phyloP scores from a whole-genome alignment of 1,140 invertebrate genomes.

The Parapsyche elsis region DNA sequence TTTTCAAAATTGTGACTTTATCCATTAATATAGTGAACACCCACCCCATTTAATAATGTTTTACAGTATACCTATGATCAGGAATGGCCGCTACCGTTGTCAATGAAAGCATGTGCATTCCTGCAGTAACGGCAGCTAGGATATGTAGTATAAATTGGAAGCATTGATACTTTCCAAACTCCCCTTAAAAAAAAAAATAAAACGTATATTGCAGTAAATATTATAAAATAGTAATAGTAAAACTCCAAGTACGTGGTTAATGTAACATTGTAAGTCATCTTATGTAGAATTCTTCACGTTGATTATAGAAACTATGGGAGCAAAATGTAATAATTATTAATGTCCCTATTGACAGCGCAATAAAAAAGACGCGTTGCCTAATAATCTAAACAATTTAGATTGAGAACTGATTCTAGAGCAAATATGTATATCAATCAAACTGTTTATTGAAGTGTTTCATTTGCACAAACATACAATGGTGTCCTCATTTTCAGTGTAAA shows the following conservation, averaged over 20 bases:
- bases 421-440: background rate
- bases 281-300: no score
- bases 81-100: constrained; percentile 83
- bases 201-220: constrained; percentile 53
- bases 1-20: no score
- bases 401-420: constrained; percentile 3
- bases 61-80: constrained; percentile 71
- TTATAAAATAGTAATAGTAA: background rate
- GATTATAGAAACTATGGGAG: background rate
- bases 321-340: constrained; percentile 40
- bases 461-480: background rate
- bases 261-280: no score
- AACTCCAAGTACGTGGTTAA: no score
- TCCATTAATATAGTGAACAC: no score
- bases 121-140: constrained; percentile 79
- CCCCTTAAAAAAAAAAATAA: constrained; percentile 68
- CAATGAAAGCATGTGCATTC: constrained; percentile 82
- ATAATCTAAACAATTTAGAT: constrained; percentile 44
- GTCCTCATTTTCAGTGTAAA: constrained; percentile 5
- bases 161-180: constrained; percentile 82
- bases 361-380: constrained; percentile 42
- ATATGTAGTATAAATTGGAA: constrained; percentile 80
- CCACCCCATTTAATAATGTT: no score
- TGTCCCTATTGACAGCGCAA: constrained; percentile 41
- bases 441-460: constrained; percentile 8